Base-by-base conservation (phyloP, 2,888 invertebrate genomes). In the Mythimna impura region DNA sequence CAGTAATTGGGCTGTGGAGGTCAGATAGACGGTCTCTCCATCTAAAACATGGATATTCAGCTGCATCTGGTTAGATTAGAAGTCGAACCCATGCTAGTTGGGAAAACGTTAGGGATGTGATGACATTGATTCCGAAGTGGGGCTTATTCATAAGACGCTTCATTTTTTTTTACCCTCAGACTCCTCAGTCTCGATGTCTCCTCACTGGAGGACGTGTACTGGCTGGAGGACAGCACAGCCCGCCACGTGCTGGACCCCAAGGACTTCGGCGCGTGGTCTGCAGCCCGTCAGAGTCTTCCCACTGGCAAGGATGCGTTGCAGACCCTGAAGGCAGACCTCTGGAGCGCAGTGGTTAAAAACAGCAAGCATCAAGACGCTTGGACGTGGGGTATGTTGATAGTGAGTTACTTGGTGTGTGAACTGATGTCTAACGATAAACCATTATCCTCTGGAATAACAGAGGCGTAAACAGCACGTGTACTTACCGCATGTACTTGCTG, bases 131-230 rank as follows among this genome's bases (percentile, higher is more conserved):
- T 25, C 5, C 1, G 14, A 55, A 55, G 14, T 55, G 6, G 2
- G 7, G 22, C 22, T 54, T 10, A 22, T 36, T 22, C 52, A 54
- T n/a, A 10, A 14, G 22, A 9, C 12, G 3, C 10, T 14, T 58
- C 10, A 30, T 47, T 52, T 66, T 34, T 25, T 8, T 36, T 87
- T 73, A 20, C 70, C 88, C 87, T 5, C 91, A 97, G 98, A 89
- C 94, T 98, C 86, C 96, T 98, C 87, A 97, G 97, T 86, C 97
- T 98, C 91, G 98, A 98, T 94, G 98, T 98, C 62, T 97, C 98
- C 66, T 98, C 98, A n/a, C 92, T 99, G 83, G 98, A 98, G 93
- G 98, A 99, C 94, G 98, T 98, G 47, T 98, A 98, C 94, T 98
- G 98, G 98, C 96, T 98, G 91, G 98, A 98, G 92, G 98, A 98